Base-by-base conservation (phyloP, 2,888 invertebrate species). In the Holacanthella duospinosa region DNA sequence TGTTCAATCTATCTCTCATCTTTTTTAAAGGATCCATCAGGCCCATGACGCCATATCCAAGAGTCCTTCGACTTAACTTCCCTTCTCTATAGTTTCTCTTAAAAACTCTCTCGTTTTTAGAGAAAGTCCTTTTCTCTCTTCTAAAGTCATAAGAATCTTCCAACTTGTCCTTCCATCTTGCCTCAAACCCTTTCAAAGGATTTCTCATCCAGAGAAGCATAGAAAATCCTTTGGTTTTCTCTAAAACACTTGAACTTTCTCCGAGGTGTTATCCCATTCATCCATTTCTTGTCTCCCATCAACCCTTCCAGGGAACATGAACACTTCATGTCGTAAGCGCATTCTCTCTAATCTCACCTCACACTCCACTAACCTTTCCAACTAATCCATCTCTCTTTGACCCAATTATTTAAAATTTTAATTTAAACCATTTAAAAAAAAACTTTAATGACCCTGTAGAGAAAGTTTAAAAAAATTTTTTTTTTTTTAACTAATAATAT, bases 241-340 rank as follows among this genome's bases (percentile, higher is more conserved):
- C 21, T 48, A 48, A 48, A 48, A 48, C 48, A 48, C 48, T 48
- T 48, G 48, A 48, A 48, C 48, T 48, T 48, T 48, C 48, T 48
- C 48, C 21, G 4, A 9, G 48, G 48, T 48, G 48, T 48, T 48
- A 48, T 48, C 21, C 48, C 21, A 48, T 48, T 48, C 48, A 48
- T 48, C 48, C 48, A 48, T 48, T 21, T 21, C 6, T 36, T 36
- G 9, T 36, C 16, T 36, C 36, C 16, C 36, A 12, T 36, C 36
- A 36, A 12, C 9, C 36, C 16, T 36, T 16, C 36, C 16, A 36
- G 36, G 36, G 16, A 36, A 36, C 16, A 36, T 36, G 9, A 36
- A 36, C 36, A 36, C 36, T 36, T 36, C 36, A n/a, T n/a, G n/a
- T n/a, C n/a, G n/a, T n/a, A n/a, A n/a, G n/a, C n/a, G n/a, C n/a